Evolutionary conservation across 2,113 vertebrate genomes (phyloP), one percentile per base, ranked within the genome.

Genomic region (Nycticebus coucang): DNA sequence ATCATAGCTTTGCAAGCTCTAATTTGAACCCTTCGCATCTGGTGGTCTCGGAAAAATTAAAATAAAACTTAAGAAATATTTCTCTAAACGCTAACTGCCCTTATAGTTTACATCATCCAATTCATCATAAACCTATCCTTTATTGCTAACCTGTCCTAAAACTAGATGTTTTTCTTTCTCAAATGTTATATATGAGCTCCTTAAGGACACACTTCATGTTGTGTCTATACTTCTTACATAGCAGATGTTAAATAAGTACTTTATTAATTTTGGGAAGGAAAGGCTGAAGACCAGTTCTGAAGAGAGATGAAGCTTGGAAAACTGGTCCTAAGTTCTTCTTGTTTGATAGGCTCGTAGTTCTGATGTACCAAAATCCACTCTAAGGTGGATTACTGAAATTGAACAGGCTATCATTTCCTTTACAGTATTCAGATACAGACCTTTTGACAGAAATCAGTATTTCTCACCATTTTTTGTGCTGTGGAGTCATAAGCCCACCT

Each of bases 41-140:
- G 45, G 1, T 50, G 45, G 45, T 50, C 8, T 9, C 1, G 18
- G 13, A 30, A 57, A 95, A 92, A 75, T 92, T 30, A 88, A 78
- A 74, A 87, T 68, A 60, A 75, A 95, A 91, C 18, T 11, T 33
- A 80, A 64, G 68, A 91, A 94, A 57, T 0, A 85, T 45, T 90
- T 95, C 50, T 93, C 22, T 81, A 62, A 94, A 77, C 33, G 59
- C 59, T 79, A 95, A 94, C 19, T 37, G 18, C 24, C 75, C 33
- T 62, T 62, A 89, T 0, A 92, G 62, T 86, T 94, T 84, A 78
- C 50, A 93, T n/a, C 8, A 68, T 41, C 33, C 35, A 57, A 35
- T 72, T 59, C 80, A 69, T 62, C 41, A 79, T 0, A 28, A 93
- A 22, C 24, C 12, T n/a, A 37, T 60, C 17, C n/a, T 62, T 91